Base-by-base conservation (phyloP, 2,113 vertebrate genomes). In the Salvelinus namaycush region DNA sequence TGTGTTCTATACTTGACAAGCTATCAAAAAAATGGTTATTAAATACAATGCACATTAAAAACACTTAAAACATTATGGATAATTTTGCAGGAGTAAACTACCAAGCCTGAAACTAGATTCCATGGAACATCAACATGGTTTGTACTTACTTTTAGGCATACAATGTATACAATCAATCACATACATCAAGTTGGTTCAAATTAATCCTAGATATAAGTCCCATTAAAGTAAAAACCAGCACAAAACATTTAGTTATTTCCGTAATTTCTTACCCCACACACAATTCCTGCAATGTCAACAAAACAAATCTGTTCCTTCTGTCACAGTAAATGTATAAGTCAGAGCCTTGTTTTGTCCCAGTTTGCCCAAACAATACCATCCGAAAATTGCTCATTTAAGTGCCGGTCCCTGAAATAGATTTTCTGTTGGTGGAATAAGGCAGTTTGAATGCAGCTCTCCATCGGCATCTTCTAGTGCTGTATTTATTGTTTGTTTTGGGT, bases 391-490 rank as follows among this genome's bases (percentile, higher is more conserved):
- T 48, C 60, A 79, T 71, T 79, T 66, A 75, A 49, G 27, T 66
- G 60, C 26, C 60, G 39, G 29, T 67, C 27, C 69, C 49, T 5
- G 31, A 79, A 72, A 83, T 76, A 70, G 80, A 84, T 83, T 84
- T 86, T 80, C 76, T 83, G 75, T 69, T 66, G 60, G 70, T 79
- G 39, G n/a, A 49, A 70, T n/a, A 70, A 70, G 7, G 9, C n/a
- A n/a, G 5, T n/a, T 22, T 78, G 81, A 82, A 82, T 85, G 81
- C 67, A 85, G 72, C 79, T 79, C 80, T 49, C 31, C 44, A 29
- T 44, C 9, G 9, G 39, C 39, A 44, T 44, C 39, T 16, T 72
- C 48, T 5, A 18, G 66, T 26, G 70, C 4, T 12, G 59, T 39
- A 54, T 72, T 14, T 26, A 44, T 44, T 44, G 39, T 80, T 81